Percentiles rank a stretch among this genome's conserved stretches.
Conservation (phyloP, 1,140 invertebrate genomes). For the Aphelinus certus region DNA sequence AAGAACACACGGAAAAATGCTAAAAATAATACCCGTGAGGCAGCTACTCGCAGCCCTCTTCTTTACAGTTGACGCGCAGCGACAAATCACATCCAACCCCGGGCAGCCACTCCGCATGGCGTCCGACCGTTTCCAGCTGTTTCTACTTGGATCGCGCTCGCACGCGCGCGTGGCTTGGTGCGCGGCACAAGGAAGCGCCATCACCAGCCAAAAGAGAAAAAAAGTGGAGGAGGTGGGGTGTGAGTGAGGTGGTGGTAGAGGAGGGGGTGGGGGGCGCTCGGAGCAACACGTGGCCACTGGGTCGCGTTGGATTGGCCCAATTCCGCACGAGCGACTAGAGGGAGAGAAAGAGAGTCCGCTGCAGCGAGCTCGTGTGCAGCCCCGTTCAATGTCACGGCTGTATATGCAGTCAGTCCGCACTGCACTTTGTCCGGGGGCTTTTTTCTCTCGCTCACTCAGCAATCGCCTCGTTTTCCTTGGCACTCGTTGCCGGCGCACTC, state of each 20-base stretch:
- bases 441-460: too few species aligned
- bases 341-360: not conserved
- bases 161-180: too few species aligned
- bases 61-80: too few species aligned
- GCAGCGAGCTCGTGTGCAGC: not conserved
- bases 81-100: too few species aligned
- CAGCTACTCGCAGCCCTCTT: too few species aligned
- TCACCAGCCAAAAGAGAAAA: not conserved
- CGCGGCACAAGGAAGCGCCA: not conserved
- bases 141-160: too few species aligned
- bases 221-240: not conserved
- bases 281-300: constrained; percentile 39
- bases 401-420: not conserved
- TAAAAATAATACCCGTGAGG: too few species aligned
- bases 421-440: too few species aligned
- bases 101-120: not conserved
- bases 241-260: not conserved
- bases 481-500: too few species aligned
- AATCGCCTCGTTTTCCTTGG: too few species aligned
- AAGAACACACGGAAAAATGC: too few species aligned
- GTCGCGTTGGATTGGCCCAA: constrained; percentile 35
- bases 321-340: not conserved
- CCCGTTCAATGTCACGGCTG: constrained; percentile 36
- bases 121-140: too few species aligned
- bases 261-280: not conserved